These are phyloP conservation scores for Lepidotrigona ventralis DNA, from an alignment of 1,140 invertebrate genomes.

Conservation along the genomic window DNA sequence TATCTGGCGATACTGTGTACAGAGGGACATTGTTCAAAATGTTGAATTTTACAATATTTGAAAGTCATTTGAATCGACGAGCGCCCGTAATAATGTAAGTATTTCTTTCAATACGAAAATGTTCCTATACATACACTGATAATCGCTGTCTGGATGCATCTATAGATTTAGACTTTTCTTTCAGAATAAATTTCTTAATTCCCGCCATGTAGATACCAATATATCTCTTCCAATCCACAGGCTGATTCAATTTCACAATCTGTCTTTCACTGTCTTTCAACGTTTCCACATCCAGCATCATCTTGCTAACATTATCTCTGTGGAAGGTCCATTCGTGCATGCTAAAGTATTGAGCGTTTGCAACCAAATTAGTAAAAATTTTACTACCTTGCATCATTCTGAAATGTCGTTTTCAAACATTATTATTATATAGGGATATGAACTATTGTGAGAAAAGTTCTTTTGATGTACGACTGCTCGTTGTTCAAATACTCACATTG, in stretches of 20 bases:
- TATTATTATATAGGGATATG: too few species aligned
- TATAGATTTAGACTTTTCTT: constrained; percentile 85
- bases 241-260: constrained; percentile 82
- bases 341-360: constrained; percentile 90
- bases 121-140: constrained; percentile 80
- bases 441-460: too few species aligned
- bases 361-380: constrained; percentile 86
- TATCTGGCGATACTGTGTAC: too few species aligned
- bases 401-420: constrained; percentile 6
- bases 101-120: not conserved
- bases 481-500: too few species aligned
- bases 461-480: too few species aligned
- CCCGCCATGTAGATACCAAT: constrained; percentile 88
- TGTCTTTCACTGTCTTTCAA: constrained; percentile 80
- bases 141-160: constrained; percentile 83
- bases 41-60: too few species aligned
- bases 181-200: constrained; percentile 89
- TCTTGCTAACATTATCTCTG: constrained; percentile 85
- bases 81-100: too few species aligned
- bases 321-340: constrained; percentile 93
- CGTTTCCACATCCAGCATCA: constrained; percentile 82
- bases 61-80: too few species aligned
- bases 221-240: constrained; percentile 85
- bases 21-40: too few species aligned
- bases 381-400: constrained; percentile 92